A percentile compares a stretch with the other conserved stretches of the same genome.
phyloP scores from a whole-genome alignment of 2,888 invertebrate genomes.

The Parelbella ahira region DNA sequence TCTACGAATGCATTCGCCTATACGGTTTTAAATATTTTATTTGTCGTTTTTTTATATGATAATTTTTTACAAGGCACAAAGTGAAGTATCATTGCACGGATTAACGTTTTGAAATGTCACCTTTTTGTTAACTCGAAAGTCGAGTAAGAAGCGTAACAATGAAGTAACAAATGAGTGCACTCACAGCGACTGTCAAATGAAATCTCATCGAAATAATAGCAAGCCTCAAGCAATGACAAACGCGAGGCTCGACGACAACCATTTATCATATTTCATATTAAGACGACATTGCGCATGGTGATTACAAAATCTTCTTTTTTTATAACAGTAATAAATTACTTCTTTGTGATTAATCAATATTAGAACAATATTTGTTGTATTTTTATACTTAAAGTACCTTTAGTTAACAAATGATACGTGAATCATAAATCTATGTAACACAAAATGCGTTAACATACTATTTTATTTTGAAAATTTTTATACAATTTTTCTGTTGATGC shows the following conservation, averaged over 20 bases:
- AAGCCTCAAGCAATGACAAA: constrained; percentile 46
- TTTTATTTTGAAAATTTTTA: no score
- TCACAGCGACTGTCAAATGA: constrained; percentile 47
- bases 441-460: no score
- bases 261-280: constrained; percentile 42
- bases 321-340: constrained; percentile 19
- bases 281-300: constrained; percentile 26
- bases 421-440: no score
- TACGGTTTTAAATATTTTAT: no score
- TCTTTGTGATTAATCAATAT: constrained; percentile 13
- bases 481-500: no score
- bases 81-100: constrained; percentile 9
- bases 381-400: no score
- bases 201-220: constrained; percentile 47
- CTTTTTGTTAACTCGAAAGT: constrained; percentile 22
- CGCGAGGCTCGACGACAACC: constrained; percentile 42
- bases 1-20: constrained; percentile 23
- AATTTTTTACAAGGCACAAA: constrained; percentile 5
- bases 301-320: constrained; percentile 25
- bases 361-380: not conserved
- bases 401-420: no score
- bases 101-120: constrained; percentile 17
- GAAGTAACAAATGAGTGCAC: constrained; percentile 38
- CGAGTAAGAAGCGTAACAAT: constrained; percentile 47
- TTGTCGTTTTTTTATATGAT: no score